Evolutionary conservation across 2,797 vertebrate genomes (phyloP), one percentile per base, ranked within the genome.

Genomic region (Coracias cyanogaster): DNA sequence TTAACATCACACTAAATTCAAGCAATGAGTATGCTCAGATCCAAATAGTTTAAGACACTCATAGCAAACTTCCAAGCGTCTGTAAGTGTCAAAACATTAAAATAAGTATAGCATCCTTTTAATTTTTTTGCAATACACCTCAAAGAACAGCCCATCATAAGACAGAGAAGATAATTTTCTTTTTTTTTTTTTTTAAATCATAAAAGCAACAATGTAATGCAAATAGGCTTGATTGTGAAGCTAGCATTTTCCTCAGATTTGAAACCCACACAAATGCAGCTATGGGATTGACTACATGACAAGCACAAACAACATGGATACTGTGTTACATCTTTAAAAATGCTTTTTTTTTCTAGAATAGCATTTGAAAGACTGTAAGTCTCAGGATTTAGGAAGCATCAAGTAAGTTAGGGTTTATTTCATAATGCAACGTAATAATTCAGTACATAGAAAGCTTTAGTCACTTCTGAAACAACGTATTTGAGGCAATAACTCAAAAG

Each of bases 1-100:
- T 96, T 95, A 98, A 98, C 76, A 98, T 89, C 61, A 97, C 61
- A 96, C 95, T 97, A 97, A 96, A 97, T 95, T 96, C 84, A 97
- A 97, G 97, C 85, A 96, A 95, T 43, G 89, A 55, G 74, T 88
- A 94, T 58, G 84, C 93, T 95, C 79, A 94, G 72, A 87, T 95
- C 70, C 82, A 96, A 92, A 90, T 33, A 85, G n/a, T 25, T 82
- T 58, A 90, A 88, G 76, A 91, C 45, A 94, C 69, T 82, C 79
- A 83, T 51, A 90, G 4, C 25, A 84, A 69, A 84, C 77, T 90
- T 88, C 55, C 19, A 86, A 81, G 72, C 55, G 48, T n/a, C 51
- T 92, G 25, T 26, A 57, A n/a, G 65, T 24, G 58, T 71, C 81
- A 91, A 92, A 90, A 82, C 39, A 65, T 94, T 82, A 72, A 87